Evolutionary conservation across 1,140 invertebrate genomes (phyloP).

Genomic region (Drosophila pseudoobscura): DNA sequence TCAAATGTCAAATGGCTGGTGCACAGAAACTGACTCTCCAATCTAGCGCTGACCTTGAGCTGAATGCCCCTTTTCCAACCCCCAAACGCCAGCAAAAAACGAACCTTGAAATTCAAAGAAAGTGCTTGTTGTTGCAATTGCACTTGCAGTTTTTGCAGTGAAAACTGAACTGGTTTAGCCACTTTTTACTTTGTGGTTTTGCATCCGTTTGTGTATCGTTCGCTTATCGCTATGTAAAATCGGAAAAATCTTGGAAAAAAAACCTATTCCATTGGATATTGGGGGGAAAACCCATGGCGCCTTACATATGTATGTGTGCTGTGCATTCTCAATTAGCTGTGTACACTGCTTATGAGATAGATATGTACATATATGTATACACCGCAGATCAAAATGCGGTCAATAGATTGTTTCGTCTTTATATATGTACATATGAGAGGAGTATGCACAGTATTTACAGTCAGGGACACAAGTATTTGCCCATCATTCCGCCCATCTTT

Average conservation of each 20-base stretch:
- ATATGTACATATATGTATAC: constrained; percentile 20
- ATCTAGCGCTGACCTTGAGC: not conserved
- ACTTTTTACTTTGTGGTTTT: constrained; percentile 9
- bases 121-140: constrained; percentile 6
- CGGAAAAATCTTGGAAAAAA: constrained; percentile 24
- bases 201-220: constrained; percentile 6
- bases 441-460: too few species aligned
- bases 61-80: not conserved
- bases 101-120: constrained; percentile 27
- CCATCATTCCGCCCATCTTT: too few species aligned
- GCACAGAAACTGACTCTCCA: not conserved
- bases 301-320: not conserved
- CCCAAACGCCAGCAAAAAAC: not conserved
- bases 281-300: constrained; percentile 28
- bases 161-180: constrained; percentile 34
- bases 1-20: too few species aligned
- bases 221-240: constrained; percentile 15
- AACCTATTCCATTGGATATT: constrained; percentile 19
- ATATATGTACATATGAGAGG: too few species aligned
- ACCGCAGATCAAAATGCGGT: too few species aligned
- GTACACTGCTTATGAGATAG: constrained; percentile 22
- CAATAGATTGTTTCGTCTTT: too few species aligned
- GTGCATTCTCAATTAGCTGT: constrained; percentile 22
- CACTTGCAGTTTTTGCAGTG: not conserved
- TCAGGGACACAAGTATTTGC: too few species aligned